These are phyloP conservation scores for Dendrocopos noguchii DNA, from an alignment of 2,113 vertebrate species.

Conservation along the genomic window DNA sequence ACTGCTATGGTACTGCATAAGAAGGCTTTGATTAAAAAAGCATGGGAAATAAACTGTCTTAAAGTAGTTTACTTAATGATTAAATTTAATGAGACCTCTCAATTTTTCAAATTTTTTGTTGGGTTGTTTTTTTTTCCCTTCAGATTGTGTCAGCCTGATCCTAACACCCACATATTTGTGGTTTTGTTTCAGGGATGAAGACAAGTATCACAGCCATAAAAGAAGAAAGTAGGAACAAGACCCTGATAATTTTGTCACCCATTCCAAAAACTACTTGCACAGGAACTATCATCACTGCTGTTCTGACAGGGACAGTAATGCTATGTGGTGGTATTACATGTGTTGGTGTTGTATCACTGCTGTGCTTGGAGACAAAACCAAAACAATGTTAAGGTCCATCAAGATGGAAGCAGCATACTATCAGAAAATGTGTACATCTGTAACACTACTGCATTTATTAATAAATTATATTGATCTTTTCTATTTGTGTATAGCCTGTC, in stretches of 20 bases:
- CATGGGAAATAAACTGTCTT: not conserved
- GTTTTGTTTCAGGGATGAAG: slow-evolving; percentile 82
- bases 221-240: slow-evolving; percentile 79
- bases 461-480: not conserved
- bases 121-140: not conserved
- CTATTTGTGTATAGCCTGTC: not conserved
- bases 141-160: not conserved
- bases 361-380: not conserved
- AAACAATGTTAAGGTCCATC: not conserved
- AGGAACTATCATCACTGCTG: not conserved
- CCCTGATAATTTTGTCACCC: not conserved
- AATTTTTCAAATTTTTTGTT: not conserved
- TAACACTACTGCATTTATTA: not conserved
- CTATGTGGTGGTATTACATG: no score
- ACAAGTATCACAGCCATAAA: slow-evolving; percentile 80
- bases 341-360: not conserved
- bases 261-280: not conserved
- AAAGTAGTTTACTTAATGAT: not conserved
- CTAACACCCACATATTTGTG: not conserved
- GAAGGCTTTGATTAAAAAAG: not conserved
- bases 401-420: not conserved
- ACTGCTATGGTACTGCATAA: not conserved
- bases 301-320: not conserved
- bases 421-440: not conserved
- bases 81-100: not conserved